Evolutionary conservation across 1,140 invertebrate species (phyloP).

Genomic region (Sycobia sp.): DNA sequence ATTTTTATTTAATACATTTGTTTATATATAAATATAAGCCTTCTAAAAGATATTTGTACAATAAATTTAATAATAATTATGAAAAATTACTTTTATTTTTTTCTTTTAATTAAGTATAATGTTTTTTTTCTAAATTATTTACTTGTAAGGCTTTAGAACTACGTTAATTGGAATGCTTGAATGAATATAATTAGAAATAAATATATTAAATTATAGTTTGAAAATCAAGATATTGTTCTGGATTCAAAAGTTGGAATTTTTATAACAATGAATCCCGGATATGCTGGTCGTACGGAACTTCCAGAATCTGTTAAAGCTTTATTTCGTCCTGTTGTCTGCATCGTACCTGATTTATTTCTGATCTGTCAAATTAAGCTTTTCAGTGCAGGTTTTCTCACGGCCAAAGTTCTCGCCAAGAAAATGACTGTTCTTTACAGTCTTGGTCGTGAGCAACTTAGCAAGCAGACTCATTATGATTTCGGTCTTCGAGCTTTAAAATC

Average conservation of each 20-base stretch:
- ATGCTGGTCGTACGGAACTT: constrained; percentile 85
- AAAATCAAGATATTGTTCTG: constrained; percentile 79
- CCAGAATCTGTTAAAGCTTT: constrained; percentile 90
- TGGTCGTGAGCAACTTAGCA: constrained; percentile 84
- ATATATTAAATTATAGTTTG: constrained; percentile 68
- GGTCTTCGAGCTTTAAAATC: constrained; percentile 87
- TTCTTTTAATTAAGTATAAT: too few species aligned
- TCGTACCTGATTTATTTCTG: constrained; percentile 85
- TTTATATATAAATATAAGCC: too few species aligned
- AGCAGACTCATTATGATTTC: constrained; percentile 93
- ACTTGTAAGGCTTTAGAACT: too few species aligned
- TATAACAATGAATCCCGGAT: constrained; percentile 93
- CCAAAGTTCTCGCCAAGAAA: constrained; percentile 88
- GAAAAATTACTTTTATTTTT: too few species aligned
- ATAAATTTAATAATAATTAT: constrained; percentile 9
- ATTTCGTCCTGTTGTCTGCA: constrained; percentile 88
- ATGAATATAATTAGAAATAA: not conserved
- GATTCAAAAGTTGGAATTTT: constrained; percentile 88
- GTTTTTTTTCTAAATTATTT: not conserved
- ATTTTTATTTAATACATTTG: too few species aligned
- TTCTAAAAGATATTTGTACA: not conserved
- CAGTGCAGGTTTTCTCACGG: constrained; percentile 86
- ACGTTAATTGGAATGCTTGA: too few species aligned
- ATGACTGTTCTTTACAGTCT: constrained; percentile 89
- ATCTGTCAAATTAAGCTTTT: constrained; percentile 92